Base-by-base conservation (phyloP, 2,797 vertebrate genomes). In the Chelidonichthys spinosus region DNA sequence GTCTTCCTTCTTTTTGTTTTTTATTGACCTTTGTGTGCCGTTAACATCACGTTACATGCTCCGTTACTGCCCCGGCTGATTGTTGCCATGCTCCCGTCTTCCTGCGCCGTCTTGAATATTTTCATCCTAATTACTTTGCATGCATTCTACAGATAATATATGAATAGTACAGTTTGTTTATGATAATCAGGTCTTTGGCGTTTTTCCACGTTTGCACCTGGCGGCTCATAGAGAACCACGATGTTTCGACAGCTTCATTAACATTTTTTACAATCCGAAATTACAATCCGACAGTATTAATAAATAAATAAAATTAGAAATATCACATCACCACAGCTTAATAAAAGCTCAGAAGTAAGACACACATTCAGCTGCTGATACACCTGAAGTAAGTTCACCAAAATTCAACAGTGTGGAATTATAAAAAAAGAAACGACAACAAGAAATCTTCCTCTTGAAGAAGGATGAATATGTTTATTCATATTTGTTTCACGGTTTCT, bases 21-120 rank as follows among this genome's bases (percentile, higher is more conserved):
- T 67, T 82, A 85, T 81, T 79, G 79, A 79, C 68, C 75, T 64
- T 44, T 47, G 69, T 81, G 81, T 78, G 47, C 69, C 60, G 42
- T 69, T 67, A 74, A 77, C 54, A 17, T 68, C 69, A 49, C 9
- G 32, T 47, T 67, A 13, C 49, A 8, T 58, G 33, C n/a, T 66
- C 63, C 7, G 14, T 53, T 65, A 10, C 40, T 52, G 56, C 25
- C 67, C 10, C 2, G 15, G 4, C 2, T 36, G 61, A 40, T 53
- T 59, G 40, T 63, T 66, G 7, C n/a, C 53, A 25, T 25, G 4
- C 52, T n/a, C 4, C 36, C 46, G 43, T 35, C 47, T 63, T 55
- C 62, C 18, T 59, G 6, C 39, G 17, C 25, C 40, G 13, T 25
- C 13, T 63, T 53, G 10, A 37, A 58, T 32, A 60, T 40, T 40